Evolutionary conservation across 2,797 vertebrate genomes (phyloP), one percentile per base, ranked within the genome.

Genomic region (Danio aesculapii): DNA sequence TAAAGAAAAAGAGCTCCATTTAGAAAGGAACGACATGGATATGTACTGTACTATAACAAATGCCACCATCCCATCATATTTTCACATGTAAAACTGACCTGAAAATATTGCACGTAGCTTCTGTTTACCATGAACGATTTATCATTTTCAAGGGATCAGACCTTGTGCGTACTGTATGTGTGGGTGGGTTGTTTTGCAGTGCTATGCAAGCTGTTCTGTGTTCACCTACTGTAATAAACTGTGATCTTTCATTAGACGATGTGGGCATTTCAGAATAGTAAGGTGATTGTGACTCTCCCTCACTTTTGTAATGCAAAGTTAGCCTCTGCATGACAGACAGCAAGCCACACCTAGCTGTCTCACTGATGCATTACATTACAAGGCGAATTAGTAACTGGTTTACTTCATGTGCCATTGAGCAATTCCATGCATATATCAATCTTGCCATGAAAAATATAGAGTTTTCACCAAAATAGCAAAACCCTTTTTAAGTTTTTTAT

Each of bases 271-370:
- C 88, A 91, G 92, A 90, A 91, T 93, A 93, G 93, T 94, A 91
- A 94, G 88, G 52, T 88, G 89, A 88, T 86, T 86, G 80, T 88
- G 90, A 92, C 88, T 88, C 87, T 91, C 87, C 88, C 89, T 87
- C 84, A 19, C 88, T 90, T 94, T 94, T 94, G 90, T 93, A 90
- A 93, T 93, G 92, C 92, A 94, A 94, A 94, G 47, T 46, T 72
- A 61, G 55, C 16, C 57, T 77, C 52, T 68, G 41, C 2, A 11
- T 68, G 16, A 61, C 10, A 17, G 9, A 53, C 30, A 55, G 73
- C 59, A 64, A 75, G 88, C 79, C 87, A 68, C 90, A 84, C 88
- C 91, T 93, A 91, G 91, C 90, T 91, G 87, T 90, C 86, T 11
- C 30, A 13, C 9, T 21, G 64, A 79, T 74, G 41, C 11, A 41